These are phyloP conservation scores for Thumatha senex DNA, from an alignment of 2,888 invertebrate genomes.

Conservation along the genomic window DNA sequence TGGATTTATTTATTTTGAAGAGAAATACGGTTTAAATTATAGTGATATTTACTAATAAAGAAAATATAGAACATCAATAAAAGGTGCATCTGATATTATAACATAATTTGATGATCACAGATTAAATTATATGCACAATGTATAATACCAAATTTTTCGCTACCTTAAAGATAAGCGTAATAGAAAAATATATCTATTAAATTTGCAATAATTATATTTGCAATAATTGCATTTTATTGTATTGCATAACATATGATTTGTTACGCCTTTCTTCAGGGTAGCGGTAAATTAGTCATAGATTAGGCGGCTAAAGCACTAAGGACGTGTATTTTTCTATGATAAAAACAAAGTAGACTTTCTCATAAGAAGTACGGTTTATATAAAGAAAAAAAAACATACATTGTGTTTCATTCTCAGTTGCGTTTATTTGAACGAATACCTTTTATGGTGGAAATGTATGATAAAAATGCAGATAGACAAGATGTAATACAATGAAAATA, in stretches of 20 bases:
- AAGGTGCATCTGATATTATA: conserved; percentile 60
- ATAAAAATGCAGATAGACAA: conserved; percentile 42
- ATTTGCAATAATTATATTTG: conserved; percentile 24
- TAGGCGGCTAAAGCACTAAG: conserved; percentile 74
- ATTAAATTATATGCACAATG: conserved; percentile 58
- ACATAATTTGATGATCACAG: conserved; percentile 53
- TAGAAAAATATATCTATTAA: conserved; percentile 7
- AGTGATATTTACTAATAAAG: conserved; percentile 34
- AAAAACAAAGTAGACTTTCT: conserved; percentile 62
- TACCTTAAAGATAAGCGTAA: conserved; percentile 25
- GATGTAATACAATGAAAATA: conserved; percentile 57
- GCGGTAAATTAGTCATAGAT: conserved; percentile 45
- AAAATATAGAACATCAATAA: conserved; percentile 38
- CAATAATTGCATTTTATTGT: conserved; percentile 20
- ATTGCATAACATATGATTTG: conserved; percentile 7
- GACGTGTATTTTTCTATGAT: conserved; percentile 82
- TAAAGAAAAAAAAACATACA: conserved; percentile 40
- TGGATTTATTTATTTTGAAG: conserved; percentile 53
- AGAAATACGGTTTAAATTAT: conserved; percentile 45
- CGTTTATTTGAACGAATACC: conserved; percentile 53
- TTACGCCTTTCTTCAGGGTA: conserved; percentile 24
- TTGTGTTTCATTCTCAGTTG: conserved; percentile 66
- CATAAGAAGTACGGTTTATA: conserved; percentile 44
- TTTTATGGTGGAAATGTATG: conserved; percentile 39
- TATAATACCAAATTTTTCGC: conserved; percentile 35